A percentile compares a stretch with the other conserved stretches of the same genome.
These are phyloP conservation scores for Xylocopa sonorina DNA, from an alignment of 1,140 invertebrate genomes.

Conservation along the genomic window DNA sequence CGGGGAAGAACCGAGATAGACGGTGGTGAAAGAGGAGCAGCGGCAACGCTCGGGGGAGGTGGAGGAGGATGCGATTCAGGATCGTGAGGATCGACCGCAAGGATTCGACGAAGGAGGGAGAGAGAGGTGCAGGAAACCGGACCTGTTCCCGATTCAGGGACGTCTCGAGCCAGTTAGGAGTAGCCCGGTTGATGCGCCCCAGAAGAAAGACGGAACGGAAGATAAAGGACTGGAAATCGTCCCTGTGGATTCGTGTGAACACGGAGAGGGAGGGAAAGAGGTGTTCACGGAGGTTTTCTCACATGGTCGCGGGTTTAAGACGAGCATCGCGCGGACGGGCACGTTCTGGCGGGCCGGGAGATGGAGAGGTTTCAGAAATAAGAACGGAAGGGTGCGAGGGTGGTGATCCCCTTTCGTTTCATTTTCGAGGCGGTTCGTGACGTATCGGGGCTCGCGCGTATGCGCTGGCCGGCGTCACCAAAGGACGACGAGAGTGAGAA, in stretches of 20 bases:
- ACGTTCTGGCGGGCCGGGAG: constrained; percentile 52
- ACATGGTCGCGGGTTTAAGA: constrained; percentile 61
- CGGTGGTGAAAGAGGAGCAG: constrained; percentile 15
- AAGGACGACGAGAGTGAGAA: neutral
- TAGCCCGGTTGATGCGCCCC: constrained; percentile 48
- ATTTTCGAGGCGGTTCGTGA: constrained; percentile 7
- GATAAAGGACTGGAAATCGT: constrained; percentile 34
- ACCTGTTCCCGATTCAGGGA: constrained; percentile 64
- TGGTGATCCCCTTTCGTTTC: constrained; percentile 15
- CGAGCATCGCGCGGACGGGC: constrained; percentile 61
- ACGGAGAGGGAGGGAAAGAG: neutral
- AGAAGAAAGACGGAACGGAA: neutral
- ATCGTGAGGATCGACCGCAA: constrained; percentile 56
- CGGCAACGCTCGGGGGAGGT: constrained; percentile 3
- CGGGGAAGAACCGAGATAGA: neutral
- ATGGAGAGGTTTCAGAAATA: constrained; percentile 38
- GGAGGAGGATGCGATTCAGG: constrained; percentile 57
- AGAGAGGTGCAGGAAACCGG: constrained; percentile 48
- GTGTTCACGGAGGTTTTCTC: constrained; percentile 41
- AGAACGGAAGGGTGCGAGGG: constrained; percentile 50
- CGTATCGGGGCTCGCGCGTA: neutral
- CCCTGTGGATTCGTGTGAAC: constrained; percentile 56
- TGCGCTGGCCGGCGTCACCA: neutral
- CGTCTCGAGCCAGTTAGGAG: constrained; percentile 46
- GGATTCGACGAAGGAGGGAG: constrained; percentile 36